Conservation (phyloP, 2,888 invertebrate genomes). For the Lamellibrachia columna region DNA sequence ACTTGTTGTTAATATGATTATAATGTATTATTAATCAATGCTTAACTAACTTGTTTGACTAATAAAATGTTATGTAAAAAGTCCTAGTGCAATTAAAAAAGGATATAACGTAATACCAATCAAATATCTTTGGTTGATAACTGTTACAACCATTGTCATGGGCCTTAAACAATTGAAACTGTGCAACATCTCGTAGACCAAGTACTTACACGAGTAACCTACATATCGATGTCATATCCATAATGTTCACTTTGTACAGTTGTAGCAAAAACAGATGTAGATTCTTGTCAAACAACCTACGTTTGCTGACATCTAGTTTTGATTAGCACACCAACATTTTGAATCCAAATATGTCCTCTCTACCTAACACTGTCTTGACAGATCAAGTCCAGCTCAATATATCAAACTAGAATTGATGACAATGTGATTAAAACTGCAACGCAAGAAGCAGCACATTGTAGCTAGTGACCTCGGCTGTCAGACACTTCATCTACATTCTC, state of each 20-base stretch:
- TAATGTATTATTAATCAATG: not conserved
- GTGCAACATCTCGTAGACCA: not conserved
- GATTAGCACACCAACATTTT: not conserved
- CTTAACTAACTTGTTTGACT: not conserved
- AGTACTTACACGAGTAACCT: not conserved
- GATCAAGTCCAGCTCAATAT: not conserved
- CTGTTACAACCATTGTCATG: not conserved
- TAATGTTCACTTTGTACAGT: not conserved
- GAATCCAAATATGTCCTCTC: not conserved
- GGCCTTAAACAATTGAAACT: not conserved
- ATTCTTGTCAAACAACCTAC: not conserved
- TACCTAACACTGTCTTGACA: not conserved
- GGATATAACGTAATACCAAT: not conserved
- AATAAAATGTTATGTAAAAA: not conserved
- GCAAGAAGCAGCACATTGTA: not conserved
- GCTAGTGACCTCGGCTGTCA: conserved; percentile 13
- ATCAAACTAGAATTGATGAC: not conserved
- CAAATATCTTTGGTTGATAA: not conserved
- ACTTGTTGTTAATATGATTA: not conserved
- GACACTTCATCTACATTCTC: conserved; percentile 13
- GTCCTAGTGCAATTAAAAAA: not conserved
- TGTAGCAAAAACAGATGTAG: not conserved
- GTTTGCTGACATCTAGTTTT: not conserved
- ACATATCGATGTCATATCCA: not conserved
- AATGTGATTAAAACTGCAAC: not conserved